Base-by-base conservation (phyloP, 2,797 vertebrate genomes). In the Pteropus rufus region DNA sequence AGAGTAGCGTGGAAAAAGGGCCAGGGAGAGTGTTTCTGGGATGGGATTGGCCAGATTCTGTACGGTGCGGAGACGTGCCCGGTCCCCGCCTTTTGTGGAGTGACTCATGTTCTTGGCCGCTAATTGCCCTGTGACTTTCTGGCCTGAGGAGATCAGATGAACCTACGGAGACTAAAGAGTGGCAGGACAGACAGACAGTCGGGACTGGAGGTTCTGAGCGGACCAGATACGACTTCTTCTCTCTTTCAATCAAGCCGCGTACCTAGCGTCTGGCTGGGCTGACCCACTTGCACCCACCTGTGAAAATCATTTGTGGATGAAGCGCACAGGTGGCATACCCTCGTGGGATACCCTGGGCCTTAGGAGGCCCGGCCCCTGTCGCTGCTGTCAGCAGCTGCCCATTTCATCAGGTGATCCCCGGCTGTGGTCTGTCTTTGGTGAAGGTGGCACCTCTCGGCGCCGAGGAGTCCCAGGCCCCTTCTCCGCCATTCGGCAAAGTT, bases 381-480 rank as follows among this genome's bases (percentile, higher is more conserved):
- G 2, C 26, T 24, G 5, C 34, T 24, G 19, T 65, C 6, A 1
- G 3, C 16, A 49, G 2, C 11, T 41, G 9, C 14, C 36, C 7
- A 3, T 75, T 4, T 15, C 7, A 21, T 3, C 11, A 10, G 46
- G 24, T 39, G n/a, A 15, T 6, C 5, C 8, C 67, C 7, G 49
- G 29, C 65, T 41, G 14, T 12, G 8, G 14, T 10, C 0, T 7
- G 1, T n/a, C 29, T 85, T 31, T 41, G 19, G 11, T 36, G 77
- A 18, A 60, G 21, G 10, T 24, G 21, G 34, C 41, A 12, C 18
- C 34, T 44, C 7, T 5, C 19, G 44, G 3, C 67, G 41, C 67
- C 7, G n/a, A 12, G 7, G 0, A 34, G 29, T 12, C 56, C 12
- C 8, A 44, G 6, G 14, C 2, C 39, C 10, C 1, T 46, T 7